These are phyloP conservation scores for Caenorhabditis sulstoni DNA, from an alignment of 2,888 invertebrate species.

Conservation along the genomic window DNA sequence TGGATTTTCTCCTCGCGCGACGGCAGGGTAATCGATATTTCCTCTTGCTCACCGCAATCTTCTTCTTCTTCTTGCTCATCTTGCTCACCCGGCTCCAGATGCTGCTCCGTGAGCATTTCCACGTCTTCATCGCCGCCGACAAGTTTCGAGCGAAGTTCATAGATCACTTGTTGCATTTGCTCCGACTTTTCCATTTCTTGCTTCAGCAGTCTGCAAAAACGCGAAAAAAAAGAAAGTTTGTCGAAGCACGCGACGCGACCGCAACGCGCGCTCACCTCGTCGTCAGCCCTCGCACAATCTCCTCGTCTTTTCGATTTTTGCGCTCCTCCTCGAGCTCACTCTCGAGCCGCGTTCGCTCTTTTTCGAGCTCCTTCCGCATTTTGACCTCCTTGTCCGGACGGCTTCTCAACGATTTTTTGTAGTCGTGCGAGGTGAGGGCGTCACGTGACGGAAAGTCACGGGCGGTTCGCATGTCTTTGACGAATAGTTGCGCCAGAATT, in stretches of 20 bases:
- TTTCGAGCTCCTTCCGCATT: conserved; percentile 52
- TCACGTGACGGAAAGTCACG: conserved; percentile 44
- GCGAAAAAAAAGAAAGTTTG: too few species aligned
- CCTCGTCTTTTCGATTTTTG: conserved; percentile 70
- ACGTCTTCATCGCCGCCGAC: conserved; percentile 38
- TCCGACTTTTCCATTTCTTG: conserved; percentile 72
- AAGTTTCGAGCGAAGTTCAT: conserved; percentile 66
- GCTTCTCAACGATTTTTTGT: conserved; percentile 44
- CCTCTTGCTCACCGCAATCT: conserved; percentile 41
- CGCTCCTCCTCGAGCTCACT: conserved; percentile 68
- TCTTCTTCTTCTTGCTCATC: conserved; percentile 45
- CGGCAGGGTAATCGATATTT: conserved; percentile 44
- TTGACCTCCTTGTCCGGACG: conserved; percentile 42
- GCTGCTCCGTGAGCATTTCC: conserved; percentile 49
- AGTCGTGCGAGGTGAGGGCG: conserved; percentile 31
- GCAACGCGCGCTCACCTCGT: conserved; percentile 63
- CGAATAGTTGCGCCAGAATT: conserved; percentile 49
- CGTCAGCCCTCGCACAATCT: conserved; percentile 71
- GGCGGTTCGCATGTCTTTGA: conserved; percentile 54
- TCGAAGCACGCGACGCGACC: too few species aligned
- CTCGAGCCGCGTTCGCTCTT: conserved; percentile 57
- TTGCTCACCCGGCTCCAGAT: conserved; percentile 12
- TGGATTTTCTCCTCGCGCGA: conserved; percentile 56
- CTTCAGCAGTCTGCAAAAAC: conserved; percentile 70
- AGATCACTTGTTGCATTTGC: conserved; percentile 67